These are phyloP conservation scores for Heliconius charithonia DNA, from an alignment of 2,888 invertebrate genomes.

Conservation along the genomic window DNA sequence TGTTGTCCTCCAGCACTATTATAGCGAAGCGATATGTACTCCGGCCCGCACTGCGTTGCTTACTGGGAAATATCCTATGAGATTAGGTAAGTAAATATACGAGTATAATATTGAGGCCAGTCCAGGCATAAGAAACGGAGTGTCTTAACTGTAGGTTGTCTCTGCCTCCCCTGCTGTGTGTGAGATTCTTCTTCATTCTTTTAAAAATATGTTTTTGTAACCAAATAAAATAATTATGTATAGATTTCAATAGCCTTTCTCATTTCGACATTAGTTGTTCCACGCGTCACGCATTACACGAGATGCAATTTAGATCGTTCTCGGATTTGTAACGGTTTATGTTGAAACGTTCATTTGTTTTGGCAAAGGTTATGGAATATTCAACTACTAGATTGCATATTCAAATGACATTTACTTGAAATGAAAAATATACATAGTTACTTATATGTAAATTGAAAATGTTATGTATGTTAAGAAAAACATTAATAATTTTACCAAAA, in stretches of 20 bases:
- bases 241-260: neutral
- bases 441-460: too few relatives aligned
- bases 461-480: too few relatives aligned
- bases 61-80: conserved; percentile 94
- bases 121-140: too few relatives aligned
- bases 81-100: conserved; percentile 83
- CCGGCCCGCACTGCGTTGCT: conserved; percentile 92
- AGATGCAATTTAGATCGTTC: conserved; percentile 34
- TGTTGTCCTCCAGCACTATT: conserved; percentile 92
- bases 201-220: too few relatives aligned
- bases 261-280: conserved; percentile 25
- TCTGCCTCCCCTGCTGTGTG: too few relatives aligned
- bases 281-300: conserved; percentile 26
- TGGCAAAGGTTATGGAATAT: neutral
- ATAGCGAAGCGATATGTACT: conserved; percentile 93
- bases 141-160: too few relatives aligned
- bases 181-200: too few relatives aligned
- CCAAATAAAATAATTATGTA: neutral
- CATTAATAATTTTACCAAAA: too few relatives aligned
- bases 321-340: conserved; percentile 28
- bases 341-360: conserved; percentile 22
- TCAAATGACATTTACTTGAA: neutral
- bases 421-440: too few relatives aligned
- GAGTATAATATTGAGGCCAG: neutral
- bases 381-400: neutral